These are phyloP conservation scores for Cardinalis cardinalis DNA, from an alignment of 2,113 vertebrate genomes.

Conservation along the genomic window DNA sequence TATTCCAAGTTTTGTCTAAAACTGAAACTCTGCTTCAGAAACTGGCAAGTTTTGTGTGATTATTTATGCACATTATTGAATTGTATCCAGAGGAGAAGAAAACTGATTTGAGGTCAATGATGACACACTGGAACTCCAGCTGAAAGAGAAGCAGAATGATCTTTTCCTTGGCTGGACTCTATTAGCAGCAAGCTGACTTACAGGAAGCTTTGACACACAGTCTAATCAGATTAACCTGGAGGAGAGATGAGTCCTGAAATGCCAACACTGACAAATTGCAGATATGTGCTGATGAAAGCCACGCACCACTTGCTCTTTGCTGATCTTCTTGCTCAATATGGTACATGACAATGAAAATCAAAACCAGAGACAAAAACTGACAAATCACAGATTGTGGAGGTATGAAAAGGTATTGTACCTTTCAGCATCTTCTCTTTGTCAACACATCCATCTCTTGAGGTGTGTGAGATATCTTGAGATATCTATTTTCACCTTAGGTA, in stretches of 20 bases:
- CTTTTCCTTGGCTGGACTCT: neutral
- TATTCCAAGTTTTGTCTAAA: neutral
- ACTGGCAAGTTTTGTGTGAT: neutral
- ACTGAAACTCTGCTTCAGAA: neutral
- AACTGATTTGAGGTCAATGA: neutral
- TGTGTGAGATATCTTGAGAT: neutral
- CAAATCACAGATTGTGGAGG: neutral
- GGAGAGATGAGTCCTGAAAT: slow-evolving; percentile 9
- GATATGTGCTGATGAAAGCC: neutral
- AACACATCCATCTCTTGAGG: slow-evolving; percentile 5
- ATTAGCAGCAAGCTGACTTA: neutral
- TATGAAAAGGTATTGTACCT: slow-evolving; percentile 5
- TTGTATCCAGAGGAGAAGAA: neutral
- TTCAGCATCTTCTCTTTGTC: slow-evolving; percentile 18
- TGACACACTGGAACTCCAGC: neutral
- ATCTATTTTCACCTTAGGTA: slow-evolving; percentile 31
- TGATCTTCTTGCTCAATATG: neutral
- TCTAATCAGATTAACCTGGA: slow-evolving; percentile 26
- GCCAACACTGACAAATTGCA: neutral
- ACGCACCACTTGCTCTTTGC: neutral
- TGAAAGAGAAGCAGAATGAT: neutral
- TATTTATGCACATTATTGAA: neutral
- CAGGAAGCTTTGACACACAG: neutral
- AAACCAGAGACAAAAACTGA: neutral
- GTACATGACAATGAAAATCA: neutral